phyloP scores from a whole-genome alignment of 2,113 vertebrate species.

The Eclectus roratus region DNA sequence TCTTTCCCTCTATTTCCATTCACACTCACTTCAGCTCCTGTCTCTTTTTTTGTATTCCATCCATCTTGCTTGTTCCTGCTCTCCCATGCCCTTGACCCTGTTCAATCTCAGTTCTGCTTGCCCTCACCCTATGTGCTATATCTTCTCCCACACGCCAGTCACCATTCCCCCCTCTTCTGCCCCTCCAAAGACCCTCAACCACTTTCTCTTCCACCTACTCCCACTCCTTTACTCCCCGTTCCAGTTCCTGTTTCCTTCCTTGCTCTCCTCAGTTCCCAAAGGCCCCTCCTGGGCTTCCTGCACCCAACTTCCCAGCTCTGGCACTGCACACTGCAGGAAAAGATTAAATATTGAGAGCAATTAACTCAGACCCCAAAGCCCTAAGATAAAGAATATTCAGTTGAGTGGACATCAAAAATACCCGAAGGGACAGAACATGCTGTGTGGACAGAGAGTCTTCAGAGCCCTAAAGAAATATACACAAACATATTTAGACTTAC shows the following conservation, averaged over 20 bases:
- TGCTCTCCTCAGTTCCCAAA: neutral
- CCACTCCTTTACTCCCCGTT: rapidly evolving
- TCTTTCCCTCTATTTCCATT: neutral
- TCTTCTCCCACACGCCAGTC: neutral
- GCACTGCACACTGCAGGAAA: neutral
- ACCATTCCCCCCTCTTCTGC: neutral
- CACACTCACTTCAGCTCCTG: neutral
- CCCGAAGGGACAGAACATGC: neutral
- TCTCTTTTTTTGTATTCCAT: neutral
- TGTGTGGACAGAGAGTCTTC: neutral
- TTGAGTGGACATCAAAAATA: neutral
- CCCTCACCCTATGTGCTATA: neutral
- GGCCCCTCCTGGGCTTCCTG: neutral
- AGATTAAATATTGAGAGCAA: neutral
- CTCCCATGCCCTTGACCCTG: neutral
- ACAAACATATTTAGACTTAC: neutral
- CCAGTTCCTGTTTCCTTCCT: neutral
- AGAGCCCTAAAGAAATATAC: neutral
- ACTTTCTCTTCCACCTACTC: neutral
- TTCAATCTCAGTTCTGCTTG: neutral
- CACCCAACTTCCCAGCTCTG: neutral
- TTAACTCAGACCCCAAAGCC: neutral
- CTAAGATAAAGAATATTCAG: neutral
- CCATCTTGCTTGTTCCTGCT: neutral
- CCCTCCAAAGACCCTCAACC: neutral